A percentile compares a stretch with the other conserved stretches of the same genome.
phyloP scores from a whole-genome alignment of 2,113 vertebrate genomes.

The Canis aureus region DNA sequence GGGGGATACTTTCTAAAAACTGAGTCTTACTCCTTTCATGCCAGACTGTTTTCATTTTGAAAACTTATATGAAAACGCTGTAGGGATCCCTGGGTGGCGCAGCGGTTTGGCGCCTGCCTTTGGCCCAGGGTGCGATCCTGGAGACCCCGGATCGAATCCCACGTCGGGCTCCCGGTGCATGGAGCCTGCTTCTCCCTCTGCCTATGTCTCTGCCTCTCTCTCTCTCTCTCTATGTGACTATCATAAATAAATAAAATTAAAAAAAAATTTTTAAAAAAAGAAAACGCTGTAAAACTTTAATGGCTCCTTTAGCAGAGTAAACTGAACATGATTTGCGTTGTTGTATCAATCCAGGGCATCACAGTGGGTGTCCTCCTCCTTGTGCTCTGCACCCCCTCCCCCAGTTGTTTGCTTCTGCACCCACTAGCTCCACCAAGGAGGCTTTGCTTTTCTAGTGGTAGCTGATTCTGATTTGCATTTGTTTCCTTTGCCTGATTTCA shows the following conservation, averaged over 20 bases:
- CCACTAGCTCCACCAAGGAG: rapidly evolving
- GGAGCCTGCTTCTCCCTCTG: too few relatives aligned
- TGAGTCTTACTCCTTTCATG: neutral
- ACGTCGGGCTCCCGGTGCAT: too few relatives aligned
- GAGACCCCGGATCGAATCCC: too few relatives aligned
- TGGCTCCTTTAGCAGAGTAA: neutral
- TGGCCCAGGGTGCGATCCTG: too few relatives aligned
- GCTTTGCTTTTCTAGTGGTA: neutral
- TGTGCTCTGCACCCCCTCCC: neutral
- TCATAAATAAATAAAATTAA: too few relatives aligned
- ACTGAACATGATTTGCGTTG: neutral
- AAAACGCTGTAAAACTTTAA: neutral
- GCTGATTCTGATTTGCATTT: neutral
- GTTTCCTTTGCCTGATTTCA: neutral
- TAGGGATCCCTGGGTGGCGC: too few relatives aligned
- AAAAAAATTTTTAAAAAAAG: too few relatives aligned
- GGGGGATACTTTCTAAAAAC: neutral
- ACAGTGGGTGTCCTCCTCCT: neutral
- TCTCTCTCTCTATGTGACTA: too few relatives aligned
- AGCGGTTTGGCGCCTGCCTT: too few relatives aligned
- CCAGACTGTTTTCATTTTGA: neutral
- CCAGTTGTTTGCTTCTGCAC: rapidly evolving
- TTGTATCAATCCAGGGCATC: neutral
- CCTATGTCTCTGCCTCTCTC: too few relatives aligned
- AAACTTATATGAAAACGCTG: neutral